phyloP scores from a whole-genome alignment of 1,140 invertebrate genomes.

The Physella acuta region DNA sequence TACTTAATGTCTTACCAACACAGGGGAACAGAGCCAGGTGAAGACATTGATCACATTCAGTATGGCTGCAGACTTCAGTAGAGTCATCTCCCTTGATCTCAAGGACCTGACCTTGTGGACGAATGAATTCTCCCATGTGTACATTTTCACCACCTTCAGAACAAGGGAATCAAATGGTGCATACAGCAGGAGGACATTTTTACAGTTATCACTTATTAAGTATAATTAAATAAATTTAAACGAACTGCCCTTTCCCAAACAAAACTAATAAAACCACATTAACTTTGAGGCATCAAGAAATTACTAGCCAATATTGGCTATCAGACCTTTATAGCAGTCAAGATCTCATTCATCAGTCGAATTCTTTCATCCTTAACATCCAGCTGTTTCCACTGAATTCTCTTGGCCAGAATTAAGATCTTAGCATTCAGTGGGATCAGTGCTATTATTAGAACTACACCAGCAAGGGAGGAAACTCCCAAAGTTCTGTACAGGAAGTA shows the following conservation, averaged over 20 bases:
- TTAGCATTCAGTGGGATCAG: slow-evolving; percentile 75
- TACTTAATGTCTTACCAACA: slow-evolving; percentile 69
- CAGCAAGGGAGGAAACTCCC: slow-evolving; percentile 58
- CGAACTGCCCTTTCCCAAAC: no score
- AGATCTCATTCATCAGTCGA: slow-evolving; percentile 61
- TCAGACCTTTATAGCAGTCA: slow-evolving; percentile 66
- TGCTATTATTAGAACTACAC: slow-evolving; percentile 57
- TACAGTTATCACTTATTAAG: no score
- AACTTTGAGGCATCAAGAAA: no score
- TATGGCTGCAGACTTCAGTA: slow-evolving; percentile 59
- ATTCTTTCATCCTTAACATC: slow-evolving; percentile 66
- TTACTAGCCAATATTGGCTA: no score
- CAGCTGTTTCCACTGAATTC: slow-evolving; percentile 64
- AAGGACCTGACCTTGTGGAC: slow-evolving; percentile 53
- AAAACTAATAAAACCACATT: no score
- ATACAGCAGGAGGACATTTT: no score
- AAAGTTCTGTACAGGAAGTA: slow-evolving; percentile 84
- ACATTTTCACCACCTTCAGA: slow-evolving; percentile 46
- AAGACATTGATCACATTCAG: slow-evolving; percentile 75
- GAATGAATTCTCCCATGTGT: slow-evolving; percentile 58
- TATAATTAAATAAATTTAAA: no score
- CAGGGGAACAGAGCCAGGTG: slow-evolving; percentile 92
- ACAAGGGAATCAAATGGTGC: not conserved
- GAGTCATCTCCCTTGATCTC: slow-evolving; percentile 59
- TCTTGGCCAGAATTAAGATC: slow-evolving; percentile 75